Conservation (phyloP, 2,888 invertebrate genomes). For the Troilus luridus region DNA sequence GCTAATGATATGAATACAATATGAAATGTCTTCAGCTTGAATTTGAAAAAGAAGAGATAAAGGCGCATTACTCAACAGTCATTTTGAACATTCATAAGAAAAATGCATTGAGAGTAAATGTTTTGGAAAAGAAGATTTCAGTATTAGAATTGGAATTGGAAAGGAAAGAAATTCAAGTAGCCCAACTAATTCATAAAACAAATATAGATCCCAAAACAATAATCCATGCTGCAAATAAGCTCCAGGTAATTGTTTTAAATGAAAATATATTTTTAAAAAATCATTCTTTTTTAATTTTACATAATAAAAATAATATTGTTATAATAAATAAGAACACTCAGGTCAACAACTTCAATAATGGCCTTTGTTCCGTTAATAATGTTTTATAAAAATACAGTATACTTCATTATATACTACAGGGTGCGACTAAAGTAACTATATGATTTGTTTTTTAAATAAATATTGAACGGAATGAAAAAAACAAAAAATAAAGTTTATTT, state of each 20-base stretch:
- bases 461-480: too few species aligned
- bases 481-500: too few species aligned
- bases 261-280: not conserved
- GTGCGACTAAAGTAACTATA: too few species aligned
- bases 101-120: slow-evolving; percentile 83
- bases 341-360: too few species aligned
- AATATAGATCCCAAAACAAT: slow-evolving; percentile 73
- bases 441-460: too few species aligned
- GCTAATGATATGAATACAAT: too few species aligned
- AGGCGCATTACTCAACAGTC: slow-evolving; percentile 84
- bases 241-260: slow-evolving; percentile 71
- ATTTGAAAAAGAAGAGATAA: slow-evolving; percentile 84
- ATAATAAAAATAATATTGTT: too few species aligned
- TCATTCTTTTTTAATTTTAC: not conserved
- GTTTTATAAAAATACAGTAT: too few species aligned
- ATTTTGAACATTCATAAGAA: slow-evolving; percentile 91
- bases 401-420: too few species aligned
- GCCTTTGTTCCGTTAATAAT: too few species aligned
- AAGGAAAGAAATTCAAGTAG: slow-evolving; percentile 79
- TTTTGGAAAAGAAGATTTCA: slow-evolving; percentile 83
- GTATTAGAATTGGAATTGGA: slow-evolving; percentile 78
- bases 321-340: too few species aligned
- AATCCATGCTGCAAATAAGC: slow-evolving; percentile 72
- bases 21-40: slow-evolving; percentile 70
- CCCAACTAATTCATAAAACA: slow-evolving; percentile 77